These are phyloP conservation scores for Ips typographus DNA, from an alignment of 1,140 invertebrate genomes.

Conservation along the genomic window DNA sequence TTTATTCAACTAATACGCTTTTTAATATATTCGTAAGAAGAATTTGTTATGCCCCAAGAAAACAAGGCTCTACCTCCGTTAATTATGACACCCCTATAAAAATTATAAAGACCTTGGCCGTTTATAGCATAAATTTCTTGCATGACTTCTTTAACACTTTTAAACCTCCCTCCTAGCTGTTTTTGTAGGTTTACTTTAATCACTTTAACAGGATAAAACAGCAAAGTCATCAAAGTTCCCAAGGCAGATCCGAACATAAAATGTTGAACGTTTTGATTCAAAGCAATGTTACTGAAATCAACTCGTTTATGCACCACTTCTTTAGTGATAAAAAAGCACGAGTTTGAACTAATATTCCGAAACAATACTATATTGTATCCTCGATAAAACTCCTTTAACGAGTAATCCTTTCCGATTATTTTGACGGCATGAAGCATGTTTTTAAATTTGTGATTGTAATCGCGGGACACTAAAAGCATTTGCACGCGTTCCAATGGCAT, in stretches of 20 bases:
- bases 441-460: slow-evolving; percentile 18
- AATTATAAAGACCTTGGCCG: slow-evolving; percentile 25
- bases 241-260: slow-evolving; percentile 24
- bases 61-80: slow-evolving; percentile 20
- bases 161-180: slow-evolving; percentile 25
- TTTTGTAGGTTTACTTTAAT: slow-evolving; percentile 28
- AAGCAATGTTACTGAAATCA: slow-evolving; percentile 7
- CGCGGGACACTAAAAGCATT: slow-evolving; percentile 22
- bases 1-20: slow-evolving; percentile 5
- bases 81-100: slow-evolving; percentile 17
- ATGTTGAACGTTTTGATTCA: slow-evolving; percentile 15
- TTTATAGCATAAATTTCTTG: slow-evolving; percentile 22
- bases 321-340: slow-evolving; percentile 31
- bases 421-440: slow-evolving; percentile 14
- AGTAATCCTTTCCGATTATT: slow-evolving; percentile 11
- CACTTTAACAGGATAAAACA: slow-evolving; percentile 32
- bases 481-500: slow-evolving; percentile 35
- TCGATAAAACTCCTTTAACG: slow-evolving; percentile 27
- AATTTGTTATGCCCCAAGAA: slow-evolving; percentile 33
- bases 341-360: slow-evolving; percentile 30
- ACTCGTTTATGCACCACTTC: slow-evolving; percentile 23
- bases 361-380: slow-evolving; percentile 23
- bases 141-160: slow-evolving; percentile 4
- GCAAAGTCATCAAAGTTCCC: slow-evolving; percentile 24
- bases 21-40: slow-evolving; percentile 33